These are phyloP conservation scores for Poecilia gillii DNA, from an alignment of 2,797 vertebrate species.

Conservation along the genomic window DNA sequence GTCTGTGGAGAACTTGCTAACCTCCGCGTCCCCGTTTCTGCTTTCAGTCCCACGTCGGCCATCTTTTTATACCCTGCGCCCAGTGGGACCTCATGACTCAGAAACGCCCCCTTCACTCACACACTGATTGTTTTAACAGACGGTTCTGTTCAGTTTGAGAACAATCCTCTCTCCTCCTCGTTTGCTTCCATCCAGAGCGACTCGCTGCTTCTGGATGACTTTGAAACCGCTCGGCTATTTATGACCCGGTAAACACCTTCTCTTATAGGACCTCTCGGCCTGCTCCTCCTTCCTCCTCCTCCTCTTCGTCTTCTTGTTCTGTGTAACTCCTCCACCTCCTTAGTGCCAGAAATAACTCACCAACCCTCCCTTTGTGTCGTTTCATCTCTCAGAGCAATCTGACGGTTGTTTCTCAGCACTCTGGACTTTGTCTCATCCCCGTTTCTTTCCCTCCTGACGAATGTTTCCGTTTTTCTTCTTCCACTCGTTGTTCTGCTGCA, in stretches of 20 bases:
- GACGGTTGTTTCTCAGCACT: conserved; percentile 15
- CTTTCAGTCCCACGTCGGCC: conserved; percentile 18
- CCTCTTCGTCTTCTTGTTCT: conserved; percentile 24
- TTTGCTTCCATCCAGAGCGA: conserved; percentile 78
- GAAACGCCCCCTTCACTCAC: conserved; percentile 7
- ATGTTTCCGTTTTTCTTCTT: conserved; percentile 13
- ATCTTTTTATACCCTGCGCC: conserved; percentile 6
- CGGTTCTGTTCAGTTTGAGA: neutral
- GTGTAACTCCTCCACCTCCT: conserved; percentile 54
- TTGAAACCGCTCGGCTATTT: conserved; percentile 81
- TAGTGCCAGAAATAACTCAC: conserved; percentile 47
- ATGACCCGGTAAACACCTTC: conserved; percentile 79
- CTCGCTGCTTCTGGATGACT: conserved; percentile 79
- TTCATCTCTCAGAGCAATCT: conserved; percentile 4
- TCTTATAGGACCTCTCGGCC: conserved; percentile 64
- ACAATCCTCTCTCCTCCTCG: conserved; percentile 23
- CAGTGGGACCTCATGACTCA: neutral
- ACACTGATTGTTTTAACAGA: conserved; percentile 6
- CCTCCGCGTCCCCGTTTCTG: conserved; percentile 9
- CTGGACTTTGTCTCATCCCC: neutral
- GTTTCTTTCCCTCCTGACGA: conserved; percentile 16
- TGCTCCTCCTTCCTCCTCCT: conserved; percentile 26
- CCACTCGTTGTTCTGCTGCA: conserved; percentile 7
- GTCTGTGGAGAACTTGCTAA: conserved; percentile 47
- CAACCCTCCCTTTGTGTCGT: conserved; percentile 23